Percentiles rank a stretch among this genome's conserved stretches.
These are phyloP conservation scores for Psilopogon haemacephalus DNA, from an alignment of 2,113 vertebrate species.

Conservation along the genomic window DNA sequence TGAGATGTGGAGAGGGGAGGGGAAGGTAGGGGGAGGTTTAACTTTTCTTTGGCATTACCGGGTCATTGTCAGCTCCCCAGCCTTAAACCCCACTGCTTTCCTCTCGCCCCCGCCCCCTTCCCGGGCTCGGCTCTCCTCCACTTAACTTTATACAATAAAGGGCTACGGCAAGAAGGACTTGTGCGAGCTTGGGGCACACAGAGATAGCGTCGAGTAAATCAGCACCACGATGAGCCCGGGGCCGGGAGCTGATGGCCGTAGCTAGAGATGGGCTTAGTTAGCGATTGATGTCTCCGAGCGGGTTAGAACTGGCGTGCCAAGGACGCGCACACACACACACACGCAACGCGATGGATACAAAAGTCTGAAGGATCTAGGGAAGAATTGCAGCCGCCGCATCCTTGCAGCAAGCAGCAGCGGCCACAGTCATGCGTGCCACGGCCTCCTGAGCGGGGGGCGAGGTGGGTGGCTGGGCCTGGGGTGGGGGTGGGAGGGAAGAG, in stretches of 20 bases:
- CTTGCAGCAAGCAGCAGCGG: constrained; percentile 50
- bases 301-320: constrained; percentile 71
- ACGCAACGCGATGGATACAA: constrained; percentile 41
- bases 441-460: constrained; percentile 54
- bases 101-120: not conserved
- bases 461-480: too few species aligned
- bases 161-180: constrained; percentile 33
- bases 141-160: constrained; percentile 72
- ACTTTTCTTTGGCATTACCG: constrained; percentile 57
- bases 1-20: constrained; percentile 30
- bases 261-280: constrained; percentile 49
- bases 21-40: constrained; percentile 33
- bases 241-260: constrained; percentile 24
- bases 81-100: constrained; percentile 11
- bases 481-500: not conserved
- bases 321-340: constrained; percentile 59
- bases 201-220: constrained; percentile 55
- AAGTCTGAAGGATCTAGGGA: constrained; percentile 55
- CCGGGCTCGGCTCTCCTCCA: constrained; percentile 14
- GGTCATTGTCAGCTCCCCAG: constrained; percentile 9
- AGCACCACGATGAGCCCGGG: not conserved
- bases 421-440: constrained; percentile 72
- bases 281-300: constrained; percentile 65
- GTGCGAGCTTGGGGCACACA: constrained; percentile 53
- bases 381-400: constrained; percentile 41